Percentiles rank a stretch among this genome's conserved stretches.
Evolutionary conservation across 2,113 vertebrate genomes (phyloP).

Genomic region (Gila orcuttii): DNA sequence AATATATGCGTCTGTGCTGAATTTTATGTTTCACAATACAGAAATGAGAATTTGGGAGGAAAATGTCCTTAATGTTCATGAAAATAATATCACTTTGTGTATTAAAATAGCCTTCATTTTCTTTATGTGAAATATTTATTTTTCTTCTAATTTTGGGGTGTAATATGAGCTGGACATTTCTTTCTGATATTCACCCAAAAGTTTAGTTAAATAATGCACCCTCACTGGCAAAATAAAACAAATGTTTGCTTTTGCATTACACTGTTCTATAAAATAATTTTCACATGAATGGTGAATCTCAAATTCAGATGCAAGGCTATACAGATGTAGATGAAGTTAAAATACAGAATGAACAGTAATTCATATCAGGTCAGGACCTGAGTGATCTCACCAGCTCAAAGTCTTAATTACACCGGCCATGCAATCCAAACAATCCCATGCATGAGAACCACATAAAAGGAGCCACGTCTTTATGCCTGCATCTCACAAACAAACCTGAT

Average conservation of each 20-base stretch:
- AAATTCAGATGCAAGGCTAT: not conserved
- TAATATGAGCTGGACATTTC: no score
- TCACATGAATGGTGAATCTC: not conserved
- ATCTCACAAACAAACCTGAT: constrained; percentile 14
- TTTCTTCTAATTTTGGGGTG: no score
- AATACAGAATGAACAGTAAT: not conserved
- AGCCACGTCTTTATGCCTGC: not conserved
- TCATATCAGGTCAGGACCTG: not conserved
- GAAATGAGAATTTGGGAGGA: no score
- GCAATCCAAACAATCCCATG: constrained; percentile 6
- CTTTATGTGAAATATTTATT: no score
- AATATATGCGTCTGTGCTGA: no score
- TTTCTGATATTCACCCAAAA: no score
- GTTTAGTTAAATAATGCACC: no score
- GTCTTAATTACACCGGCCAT: constrained; percentile 11
- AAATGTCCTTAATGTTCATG: no score
- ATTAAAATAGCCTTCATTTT: no score
- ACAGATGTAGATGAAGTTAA: not conserved
- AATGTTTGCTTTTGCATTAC: not conserved
- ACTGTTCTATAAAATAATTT: not conserved
- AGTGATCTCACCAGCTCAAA: not conserved
- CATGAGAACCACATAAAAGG: not conserved
- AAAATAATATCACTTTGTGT: not conserved
- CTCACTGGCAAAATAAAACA: not conserved
- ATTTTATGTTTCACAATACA: no score